A percentile compares a stretch with the other conserved stretches of the same genome.
Conservation (phyloP, 2,113 vertebrate genomes). For the Puffinus mauretanicus region DNA sequence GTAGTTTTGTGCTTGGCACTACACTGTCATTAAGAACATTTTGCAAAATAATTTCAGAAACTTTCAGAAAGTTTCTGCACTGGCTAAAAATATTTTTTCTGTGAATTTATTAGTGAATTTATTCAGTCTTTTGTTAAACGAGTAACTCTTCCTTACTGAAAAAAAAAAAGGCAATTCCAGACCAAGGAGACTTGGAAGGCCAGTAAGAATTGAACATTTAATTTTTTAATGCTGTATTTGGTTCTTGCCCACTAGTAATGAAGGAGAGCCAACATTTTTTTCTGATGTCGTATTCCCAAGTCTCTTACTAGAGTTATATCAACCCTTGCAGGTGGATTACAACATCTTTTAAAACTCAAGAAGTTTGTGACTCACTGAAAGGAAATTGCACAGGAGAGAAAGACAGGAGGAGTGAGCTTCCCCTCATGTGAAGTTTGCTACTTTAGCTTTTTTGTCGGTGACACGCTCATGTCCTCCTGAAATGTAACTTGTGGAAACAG, state of each 20-base stretch:
- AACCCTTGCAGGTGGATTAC: background rate
- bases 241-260: background rate
- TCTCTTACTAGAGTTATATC: background rate
- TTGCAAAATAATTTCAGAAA: background rate
- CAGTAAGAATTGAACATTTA: background rate
- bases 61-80: background rate
- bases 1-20: background rate
- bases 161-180: background rate
- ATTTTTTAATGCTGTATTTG: background rate
- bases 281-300: background rate
- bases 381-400: background rate
- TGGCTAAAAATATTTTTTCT: background rate
- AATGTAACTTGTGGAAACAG: background rate
- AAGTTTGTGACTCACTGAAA: background rate
- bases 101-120: background rate
- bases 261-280: background rate
- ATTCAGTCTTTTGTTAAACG: background rate
- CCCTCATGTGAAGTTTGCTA: background rate
- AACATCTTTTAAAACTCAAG: background rate
- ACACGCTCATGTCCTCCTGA: background rate
- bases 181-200: background rate
- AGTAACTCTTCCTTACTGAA: background rate
- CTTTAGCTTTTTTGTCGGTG: background rate
- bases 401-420: background rate
- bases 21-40: background rate